These are phyloP conservation scores for Ceratina japonica DNA, from an alignment of 1,140 invertebrate species.

Conservation along the genomic window DNA sequence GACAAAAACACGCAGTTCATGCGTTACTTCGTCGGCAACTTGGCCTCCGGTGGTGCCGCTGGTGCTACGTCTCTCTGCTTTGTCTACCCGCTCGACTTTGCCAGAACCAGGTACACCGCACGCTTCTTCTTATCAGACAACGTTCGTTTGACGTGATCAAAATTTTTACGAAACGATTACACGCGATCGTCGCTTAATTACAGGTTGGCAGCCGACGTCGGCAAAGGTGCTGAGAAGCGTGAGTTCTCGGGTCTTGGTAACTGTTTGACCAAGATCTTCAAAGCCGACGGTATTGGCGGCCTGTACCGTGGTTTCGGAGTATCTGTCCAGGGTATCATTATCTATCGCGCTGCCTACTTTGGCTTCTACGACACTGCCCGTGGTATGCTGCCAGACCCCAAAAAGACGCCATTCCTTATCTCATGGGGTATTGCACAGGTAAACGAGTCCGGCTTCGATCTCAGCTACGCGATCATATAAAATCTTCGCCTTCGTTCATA, in stretches of 20 bases:
- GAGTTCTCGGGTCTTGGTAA: conserved; percentile 92
- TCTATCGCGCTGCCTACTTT: conserved; percentile 94
- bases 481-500: conserved; percentile 48
- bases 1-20: conserved; percentile 95
- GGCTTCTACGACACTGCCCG: conserved; percentile 96
- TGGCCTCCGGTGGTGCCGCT: conserved; percentile 95
- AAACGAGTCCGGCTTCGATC: conserved; percentile 49
- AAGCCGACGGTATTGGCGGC: conserved; percentile 89
- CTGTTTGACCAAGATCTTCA: conserved; percentile 91
- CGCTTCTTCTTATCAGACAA: too few species aligned
- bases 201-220: conserved; percentile 90
- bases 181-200: conserved; percentile 8
- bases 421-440: conserved; percentile 92
- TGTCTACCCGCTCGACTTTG: conserved; percentile 97
- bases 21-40: conserved; percentile 91
- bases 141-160: too few species aligned
- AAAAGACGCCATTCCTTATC: conserved; percentile 86
- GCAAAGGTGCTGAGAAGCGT: conserved; percentile 86
- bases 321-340: conserved; percentile 93
- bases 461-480: neutral
- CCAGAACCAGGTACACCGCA: conserved; percentile 71
- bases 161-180: neutral
- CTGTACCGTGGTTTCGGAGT: conserved; percentile 95
- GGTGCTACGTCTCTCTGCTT: conserved; percentile 97
- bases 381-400: conserved; percentile 91